These are phyloP conservation scores for Drosophila pachea DNA, from an alignment of 1,140 invertebrate species.

Conservation along the genomic window DNA sequence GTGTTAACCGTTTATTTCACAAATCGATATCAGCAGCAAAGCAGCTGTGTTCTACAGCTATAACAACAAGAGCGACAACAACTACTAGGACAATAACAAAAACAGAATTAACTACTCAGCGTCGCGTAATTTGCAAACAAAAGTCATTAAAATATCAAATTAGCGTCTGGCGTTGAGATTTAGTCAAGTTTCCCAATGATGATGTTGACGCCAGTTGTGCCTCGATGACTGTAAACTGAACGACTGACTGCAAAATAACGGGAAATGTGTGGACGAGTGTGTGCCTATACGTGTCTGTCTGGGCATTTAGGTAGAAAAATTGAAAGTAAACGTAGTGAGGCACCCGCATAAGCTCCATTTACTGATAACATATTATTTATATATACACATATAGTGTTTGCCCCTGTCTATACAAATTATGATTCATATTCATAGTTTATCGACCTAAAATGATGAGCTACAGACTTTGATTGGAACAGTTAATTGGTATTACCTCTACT, in stretches of 20 bases:
- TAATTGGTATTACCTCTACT: too few relatives aligned
- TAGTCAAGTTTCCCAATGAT: constrained; percentile 58
- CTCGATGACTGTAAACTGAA: constrained; percentile 29
- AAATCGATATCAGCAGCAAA: constrained; percentile 4
- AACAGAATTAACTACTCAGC: constrained; percentile 16
- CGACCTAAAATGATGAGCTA: too few relatives aligned
- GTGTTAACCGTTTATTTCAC: constrained; percentile 45
- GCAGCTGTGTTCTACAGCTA: constrained; percentile 14
- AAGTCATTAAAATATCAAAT: constrained; percentile 76
- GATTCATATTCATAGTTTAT: too few relatives aligned
- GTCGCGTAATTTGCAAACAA: constrained; percentile 69
- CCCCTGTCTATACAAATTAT: too few relatives aligned
- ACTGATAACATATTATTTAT: constrained; percentile 38
- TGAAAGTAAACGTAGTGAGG: constrained; percentile 59
- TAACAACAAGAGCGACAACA: constrained; percentile 10
- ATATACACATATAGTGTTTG: background rate
- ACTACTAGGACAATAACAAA: constrained; percentile 1
- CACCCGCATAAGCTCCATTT: constrained; percentile 55
- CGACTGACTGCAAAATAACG: constrained; percentile 22
- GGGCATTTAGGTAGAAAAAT: constrained; percentile 37
- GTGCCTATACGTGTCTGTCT: background rate
- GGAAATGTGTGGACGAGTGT: constrained; percentile 19
- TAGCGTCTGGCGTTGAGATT: constrained; percentile 68
- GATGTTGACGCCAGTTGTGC: constrained; percentile 43
- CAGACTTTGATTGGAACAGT: too few relatives aligned